Evolutionary conservation across 2,888 invertebrate genomes (phyloP).

Genomic region (Helobdella robusta): DNA sequence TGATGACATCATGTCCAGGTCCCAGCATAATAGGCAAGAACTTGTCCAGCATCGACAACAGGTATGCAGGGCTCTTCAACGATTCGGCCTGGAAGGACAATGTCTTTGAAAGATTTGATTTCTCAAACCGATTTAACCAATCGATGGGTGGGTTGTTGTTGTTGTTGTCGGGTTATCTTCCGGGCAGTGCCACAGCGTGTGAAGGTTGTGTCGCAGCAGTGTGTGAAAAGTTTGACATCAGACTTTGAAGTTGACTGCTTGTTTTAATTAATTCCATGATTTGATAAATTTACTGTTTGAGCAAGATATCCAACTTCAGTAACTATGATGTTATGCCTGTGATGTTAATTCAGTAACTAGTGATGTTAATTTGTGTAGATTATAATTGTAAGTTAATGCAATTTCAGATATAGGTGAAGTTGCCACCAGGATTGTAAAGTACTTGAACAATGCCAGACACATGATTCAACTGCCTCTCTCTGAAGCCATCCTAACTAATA

Average conservation of each 20-base stretch:
- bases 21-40: slow-evolving; percentile 64
- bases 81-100: slow-evolving; percentile 64
- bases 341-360: too few species aligned
- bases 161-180: not conserved
- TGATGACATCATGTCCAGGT: slow-evolving; percentile 38
- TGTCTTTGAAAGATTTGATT: slow-evolving; percentile 53
- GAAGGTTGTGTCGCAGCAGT: too few species aligned
- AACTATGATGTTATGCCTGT: too few species aligned
- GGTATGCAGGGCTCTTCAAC: slow-evolving; percentile 64
- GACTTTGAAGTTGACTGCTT: too few species aligned
- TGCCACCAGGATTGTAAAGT: slow-evolving; percentile 58
- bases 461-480: slow-evolving; percentile 78
- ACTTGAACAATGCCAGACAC: slow-evolving; percentile 59
- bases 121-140: slow-evolving; percentile 28
- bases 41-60: slow-evolving; percentile 61
- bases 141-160: slow-evolving; percentile 11
- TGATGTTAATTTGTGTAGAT: too few species aligned
- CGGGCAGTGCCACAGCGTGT: too few species aligned
- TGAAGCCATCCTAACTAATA: slow-evolving; percentile 69
- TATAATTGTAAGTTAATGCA: too few species aligned
- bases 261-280: too few species aligned
- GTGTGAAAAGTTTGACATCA: too few species aligned
- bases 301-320: too few species aligned
- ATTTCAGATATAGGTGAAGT: slow-evolving; percentile 42
- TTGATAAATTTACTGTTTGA: too few species aligned